Evolutionary conservation across 37 sponge, comb jelly and placozoan species (phyloP).

Genomic region (Diacarnus erythraeanus): DNA sequence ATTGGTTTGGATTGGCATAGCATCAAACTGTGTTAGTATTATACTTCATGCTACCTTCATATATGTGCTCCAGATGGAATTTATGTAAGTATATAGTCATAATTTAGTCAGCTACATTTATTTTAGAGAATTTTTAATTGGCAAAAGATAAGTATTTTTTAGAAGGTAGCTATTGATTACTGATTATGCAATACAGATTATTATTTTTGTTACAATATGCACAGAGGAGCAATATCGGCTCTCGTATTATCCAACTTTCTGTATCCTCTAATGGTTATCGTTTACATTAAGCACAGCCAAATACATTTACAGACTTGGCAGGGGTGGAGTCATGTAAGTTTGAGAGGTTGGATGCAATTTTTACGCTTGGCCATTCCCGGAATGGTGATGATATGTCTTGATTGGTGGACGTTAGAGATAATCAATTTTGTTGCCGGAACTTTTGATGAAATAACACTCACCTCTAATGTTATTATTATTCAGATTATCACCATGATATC

Average conservation of each 20-base stretch:
- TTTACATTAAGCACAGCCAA: conserved; percentile 11
- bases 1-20: conserved; percentile 21
- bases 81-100: conserved; percentile 27
- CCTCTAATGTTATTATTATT: conserved; percentile 20
- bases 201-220: no score
- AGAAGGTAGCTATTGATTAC: no score
- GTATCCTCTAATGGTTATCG: conserved; percentile 17
- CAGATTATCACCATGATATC: conserved; percentile 13
- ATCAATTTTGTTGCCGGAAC: conserved; percentile 34
- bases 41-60: conserved; percentile 39
- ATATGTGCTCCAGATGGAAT: conserved; percentile 18
- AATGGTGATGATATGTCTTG: conserved; percentile 29
- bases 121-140: background rate
- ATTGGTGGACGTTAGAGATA: conserved; percentile 43
- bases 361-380: conserved; percentile 24
- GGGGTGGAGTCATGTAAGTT: conserved; percentile 60
- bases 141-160: no score
- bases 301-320: conserved; percentile 43
- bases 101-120: background rate
- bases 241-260: background rate
- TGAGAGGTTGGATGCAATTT: conserved; percentile 41
- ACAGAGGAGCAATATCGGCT: background rate
- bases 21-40: conserved; percentile 20
- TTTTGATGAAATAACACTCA: conserved; percentile 28
- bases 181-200: no score